Base-by-base conservation (phyloP, 2,888 invertebrate genomes). In the Dione juno region DNA sequence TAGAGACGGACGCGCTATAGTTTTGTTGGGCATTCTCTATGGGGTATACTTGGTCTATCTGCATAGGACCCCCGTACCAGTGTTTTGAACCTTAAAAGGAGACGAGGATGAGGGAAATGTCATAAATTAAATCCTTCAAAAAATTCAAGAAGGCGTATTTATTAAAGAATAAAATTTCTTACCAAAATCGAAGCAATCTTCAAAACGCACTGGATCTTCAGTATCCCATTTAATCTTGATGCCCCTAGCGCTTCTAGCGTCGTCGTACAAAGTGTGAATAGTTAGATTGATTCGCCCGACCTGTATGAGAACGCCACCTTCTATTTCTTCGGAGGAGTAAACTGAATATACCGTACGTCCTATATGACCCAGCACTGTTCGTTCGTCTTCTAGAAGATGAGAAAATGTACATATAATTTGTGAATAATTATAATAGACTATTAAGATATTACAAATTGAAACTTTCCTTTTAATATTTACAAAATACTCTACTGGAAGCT, bases 61-160 rank as follows among this genome's bases (percentile, higher is more conserved):
- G 89, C 88, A 95, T 94, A 0, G 95, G 95, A 0, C 96, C 96
- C 0, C 94, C 96, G 77, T 94, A 96, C 96, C 97, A 96, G 75
- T 95, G 93, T 10, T 88, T 88, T 7, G 80, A 74, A 66, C 89
- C 92, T 89, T 70, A 8, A 81, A 83, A 19, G n/a, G n/a, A 63
- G 28, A 10, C 21, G 35, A 16, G 16, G 8, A 41, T 11, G 45
- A 64, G 43, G 7, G 13, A 52, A 28, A n/a, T 52, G 37, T 14
- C 40, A 41, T 10, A 41, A 53, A 52, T 61, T 59, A n/a, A n/a
- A 53, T 50, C 8, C 37, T 57, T 16, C 10, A 3, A 28, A 28
- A 5, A 28, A 28, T 3, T 28, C 28, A 28, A 28, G 28, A 28
- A 28, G 28, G 5, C n/a, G 28, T 28, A 28, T 28, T 28, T 28